A percentile compares a stretch with the other conserved stretches of the same genome.
These are phyloP conservation scores for Epinephelus malabaricus DNA, from an alignment of 2,797 vertebrate genomes.

Conservation along the genomic window DNA sequence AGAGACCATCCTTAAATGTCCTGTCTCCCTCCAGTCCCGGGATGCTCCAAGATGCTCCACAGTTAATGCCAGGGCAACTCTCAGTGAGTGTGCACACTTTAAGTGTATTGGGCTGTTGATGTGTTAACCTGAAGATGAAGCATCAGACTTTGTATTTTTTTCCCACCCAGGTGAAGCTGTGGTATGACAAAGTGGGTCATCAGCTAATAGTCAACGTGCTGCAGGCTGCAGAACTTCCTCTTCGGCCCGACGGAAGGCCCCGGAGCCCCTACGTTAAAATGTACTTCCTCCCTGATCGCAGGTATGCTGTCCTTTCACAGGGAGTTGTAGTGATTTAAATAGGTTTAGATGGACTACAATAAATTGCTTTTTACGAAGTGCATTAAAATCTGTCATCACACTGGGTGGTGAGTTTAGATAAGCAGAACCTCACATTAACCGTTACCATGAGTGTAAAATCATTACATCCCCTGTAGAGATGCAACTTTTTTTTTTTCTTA, in stretches of 20 bases:
- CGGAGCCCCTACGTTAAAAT: constrained; percentile 99
- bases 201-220: constrained; percentile 98
- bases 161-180: constrained; percentile 92
- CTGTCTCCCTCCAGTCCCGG: constrained; percentile 97
- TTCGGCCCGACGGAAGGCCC: constrained; percentile 93
- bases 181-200: constrained; percentile 98
- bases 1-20: constrained; percentile 97
- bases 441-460: too few species aligned
- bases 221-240: constrained; percentile 93
- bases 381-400: neutral
- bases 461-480: too few species aligned
- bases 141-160: constrained; percentile 26
- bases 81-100: constrained; percentile 86
- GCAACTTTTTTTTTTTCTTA: too few species aligned
- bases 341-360: neutral
- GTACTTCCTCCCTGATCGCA: constrained; percentile 99
- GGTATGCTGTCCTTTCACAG: constrained; percentile 82
- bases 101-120: neutral
- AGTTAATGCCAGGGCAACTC: constrained; percentile 95
- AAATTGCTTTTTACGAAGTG: neutral
- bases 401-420: neutral
- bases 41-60: constrained; percentile 93
- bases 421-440: neutral
- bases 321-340: neutral
- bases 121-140: neutral